Percentiles rank a stretch among this genome's conserved stretches.
These are phyloP conservation scores for Eucera pruinosa DNA, from an alignment of 2,888 invertebrate genomes.

Conservation along the genomic window DNA sequence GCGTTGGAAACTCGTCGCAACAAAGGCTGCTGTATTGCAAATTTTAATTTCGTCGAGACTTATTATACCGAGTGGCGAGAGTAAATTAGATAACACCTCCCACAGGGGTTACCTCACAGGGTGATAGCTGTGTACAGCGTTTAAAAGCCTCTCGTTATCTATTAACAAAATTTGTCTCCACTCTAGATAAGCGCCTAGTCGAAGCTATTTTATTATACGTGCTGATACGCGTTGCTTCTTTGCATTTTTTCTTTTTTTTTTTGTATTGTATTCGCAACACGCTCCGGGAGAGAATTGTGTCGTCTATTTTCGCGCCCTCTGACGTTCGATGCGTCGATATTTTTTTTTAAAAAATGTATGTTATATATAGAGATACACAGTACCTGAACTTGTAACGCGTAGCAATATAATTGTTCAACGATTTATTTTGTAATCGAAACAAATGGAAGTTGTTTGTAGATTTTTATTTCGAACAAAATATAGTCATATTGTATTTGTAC, in stretches of 20 bases:
- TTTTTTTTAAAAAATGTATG: neutral
- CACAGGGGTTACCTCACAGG: too few relatives aligned
- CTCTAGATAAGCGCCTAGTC: neutral
- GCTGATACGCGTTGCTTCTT: neutral
- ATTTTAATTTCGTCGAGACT: constrained; percentile 14
- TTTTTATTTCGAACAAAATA: too few relatives aligned
- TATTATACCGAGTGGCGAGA: constrained; percentile 12
- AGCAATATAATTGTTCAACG: too few relatives aligned
- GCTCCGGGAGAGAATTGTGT: constrained; percentile 30
- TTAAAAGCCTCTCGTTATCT: constrained; percentile 42
- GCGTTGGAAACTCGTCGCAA: neutral
- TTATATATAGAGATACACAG: constrained; percentile 5
- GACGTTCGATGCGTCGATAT: constrained; percentile 3
- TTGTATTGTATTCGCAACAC: constrained; percentile 4
- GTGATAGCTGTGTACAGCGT: neutral
- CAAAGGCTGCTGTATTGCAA: neutral
- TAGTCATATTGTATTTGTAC: too few relatives aligned
- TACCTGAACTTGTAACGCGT: neutral
- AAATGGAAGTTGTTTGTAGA: too few relatives aligned
- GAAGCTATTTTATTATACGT: constrained; percentile 8
- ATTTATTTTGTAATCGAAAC: too few relatives aligned
- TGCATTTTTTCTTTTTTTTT: neutral
- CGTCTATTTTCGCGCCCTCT: constrained; percentile 37
- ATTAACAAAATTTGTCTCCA: constrained; percentile 30
- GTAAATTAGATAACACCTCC: constrained; percentile 34